A percentile compares a stretch with the other conserved stretches of the same genome.
Conservation (phyloP, 2,888 invertebrate species). For the Agrochola lota region DNA sequence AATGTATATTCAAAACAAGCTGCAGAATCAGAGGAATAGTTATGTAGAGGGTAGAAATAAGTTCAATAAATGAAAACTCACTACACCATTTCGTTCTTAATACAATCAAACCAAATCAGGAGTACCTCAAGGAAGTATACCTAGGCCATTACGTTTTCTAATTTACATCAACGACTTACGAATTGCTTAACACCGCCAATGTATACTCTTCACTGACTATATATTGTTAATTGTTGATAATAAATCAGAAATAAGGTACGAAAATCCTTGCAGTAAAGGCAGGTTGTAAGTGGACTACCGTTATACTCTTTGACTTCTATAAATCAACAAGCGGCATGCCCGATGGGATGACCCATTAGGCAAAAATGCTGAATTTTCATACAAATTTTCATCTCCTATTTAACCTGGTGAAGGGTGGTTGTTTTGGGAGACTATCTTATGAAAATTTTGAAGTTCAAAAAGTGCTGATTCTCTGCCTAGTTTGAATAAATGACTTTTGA, state of each 20-base stretch:
- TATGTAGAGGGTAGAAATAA: neutral
- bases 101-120: neutral
- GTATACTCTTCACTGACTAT: neutral
- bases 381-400: neutral
- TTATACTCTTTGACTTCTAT: neutral
- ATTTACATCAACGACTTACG: neutral
- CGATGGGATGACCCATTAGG: neutral
- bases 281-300: neutral
- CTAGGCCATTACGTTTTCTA: neutral
- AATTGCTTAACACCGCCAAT: neutral
- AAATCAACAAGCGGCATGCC: neutral
- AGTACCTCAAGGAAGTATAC: constrained; percentile 5
- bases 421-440: too few species aligned
- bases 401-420: too few species aligned
- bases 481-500: too few species aligned
- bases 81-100: neutral
- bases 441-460: too few species aligned
- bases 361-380: too few species aligned
- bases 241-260: neutral
- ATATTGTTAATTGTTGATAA: neutral
- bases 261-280: neutral
- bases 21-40: neutral
- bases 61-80: neutral
- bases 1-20: neutral
- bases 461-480: too few species aligned